Conservation (phyloP, 1,140 invertebrate genomes). For the Rhagoletis zephyria region DNA sequence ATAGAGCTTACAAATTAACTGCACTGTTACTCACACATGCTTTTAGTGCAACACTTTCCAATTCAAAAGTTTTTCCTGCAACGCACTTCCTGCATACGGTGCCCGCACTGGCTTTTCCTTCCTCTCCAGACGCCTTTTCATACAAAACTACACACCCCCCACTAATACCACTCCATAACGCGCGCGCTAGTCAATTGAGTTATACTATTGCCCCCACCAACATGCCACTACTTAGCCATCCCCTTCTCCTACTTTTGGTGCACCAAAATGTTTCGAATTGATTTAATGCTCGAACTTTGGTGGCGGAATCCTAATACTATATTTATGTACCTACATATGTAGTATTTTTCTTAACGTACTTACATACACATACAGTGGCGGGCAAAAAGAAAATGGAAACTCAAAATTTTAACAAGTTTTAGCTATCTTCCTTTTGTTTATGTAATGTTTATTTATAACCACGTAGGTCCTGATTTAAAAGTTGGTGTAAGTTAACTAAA, state of each 20-base stretch:
- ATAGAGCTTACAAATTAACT: neutral
- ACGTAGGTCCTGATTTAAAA: too few species aligned
- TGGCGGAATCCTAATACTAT: slow-evolving; percentile 27
- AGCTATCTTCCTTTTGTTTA: too few species aligned
- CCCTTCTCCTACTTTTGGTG: neutral
- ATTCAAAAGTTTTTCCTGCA: slow-evolving; percentile 32
- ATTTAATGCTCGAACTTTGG: slow-evolving; percentile 46
- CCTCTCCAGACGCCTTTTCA: neutral
- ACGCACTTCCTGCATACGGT: slow-evolving; percentile 14
- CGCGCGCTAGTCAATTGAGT: slow-evolving; percentile 32
- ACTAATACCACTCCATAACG: neutral
- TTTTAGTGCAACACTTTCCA: neutral
- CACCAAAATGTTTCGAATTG: slow-evolving; percentile 37
- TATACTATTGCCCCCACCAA: neutral
- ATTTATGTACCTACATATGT: neutral
- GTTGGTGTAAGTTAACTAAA: too few species aligned
- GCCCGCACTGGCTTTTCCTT: slow-evolving; percentile 56
- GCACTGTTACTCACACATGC: neutral
- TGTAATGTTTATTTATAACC: too few species aligned
- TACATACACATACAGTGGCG: too few species aligned
- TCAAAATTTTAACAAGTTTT: too few species aligned
- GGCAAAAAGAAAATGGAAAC: too few species aligned
- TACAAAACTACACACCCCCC: neutral
- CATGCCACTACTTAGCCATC: neutral
- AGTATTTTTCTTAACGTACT: too few species aligned